These are phyloP conservation scores for Drosophila mulleri DNA, from an alignment of 2,888 invertebrate genomes.

Conservation along the genomic window DNA sequence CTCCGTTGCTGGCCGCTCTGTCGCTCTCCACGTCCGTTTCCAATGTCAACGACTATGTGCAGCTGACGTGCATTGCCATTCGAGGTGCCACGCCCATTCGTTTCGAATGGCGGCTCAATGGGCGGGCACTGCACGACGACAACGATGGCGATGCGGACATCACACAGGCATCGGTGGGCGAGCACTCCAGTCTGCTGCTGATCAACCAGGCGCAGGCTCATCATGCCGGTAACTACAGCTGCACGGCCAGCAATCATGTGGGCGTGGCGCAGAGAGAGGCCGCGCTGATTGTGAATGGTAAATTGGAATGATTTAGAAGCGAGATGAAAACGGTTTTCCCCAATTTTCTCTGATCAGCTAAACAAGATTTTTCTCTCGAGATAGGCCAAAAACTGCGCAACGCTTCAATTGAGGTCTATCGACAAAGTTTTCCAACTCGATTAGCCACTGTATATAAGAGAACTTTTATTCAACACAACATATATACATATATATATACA, in stretches of 20 bases:
- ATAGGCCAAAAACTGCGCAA: constrained; percentile 52
- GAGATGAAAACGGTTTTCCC: neutral
- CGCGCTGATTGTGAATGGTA: constrained; percentile 88
- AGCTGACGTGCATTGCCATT: constrained; percentile 93
- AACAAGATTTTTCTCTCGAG: constrained; percentile 44
- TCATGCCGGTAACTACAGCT: constrained; percentile 88
- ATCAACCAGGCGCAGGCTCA: constrained; percentile 87
- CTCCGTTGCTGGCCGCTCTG: constrained; percentile 80
- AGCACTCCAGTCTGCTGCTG: constrained; percentile 87
- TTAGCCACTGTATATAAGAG: constrained; percentile 38
- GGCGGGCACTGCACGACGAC: constrained; percentile 56
- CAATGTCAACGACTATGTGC: constrained; percentile 89
- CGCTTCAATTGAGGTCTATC: constrained; percentile 49
- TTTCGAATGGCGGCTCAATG: constrained; percentile 87
- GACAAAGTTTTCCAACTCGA: constrained; percentile 18
- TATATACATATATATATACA: neutral
- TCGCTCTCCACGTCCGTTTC: constrained; percentile 82
- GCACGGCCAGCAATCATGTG: constrained; percentile 87
- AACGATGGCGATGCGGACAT: constrained; percentile 65
- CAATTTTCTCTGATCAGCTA: constrained; percentile 35
- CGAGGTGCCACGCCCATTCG: constrained; percentile 89
- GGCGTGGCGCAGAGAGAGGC: constrained; percentile 86
- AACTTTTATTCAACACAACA: neutral
- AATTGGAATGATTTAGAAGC: constrained; percentile 23
- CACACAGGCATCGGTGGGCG: constrained; percentile 82